Base-by-base conservation (phyloP, 2,888 invertebrate species). In the Lacanobia oleracea region DNA sequence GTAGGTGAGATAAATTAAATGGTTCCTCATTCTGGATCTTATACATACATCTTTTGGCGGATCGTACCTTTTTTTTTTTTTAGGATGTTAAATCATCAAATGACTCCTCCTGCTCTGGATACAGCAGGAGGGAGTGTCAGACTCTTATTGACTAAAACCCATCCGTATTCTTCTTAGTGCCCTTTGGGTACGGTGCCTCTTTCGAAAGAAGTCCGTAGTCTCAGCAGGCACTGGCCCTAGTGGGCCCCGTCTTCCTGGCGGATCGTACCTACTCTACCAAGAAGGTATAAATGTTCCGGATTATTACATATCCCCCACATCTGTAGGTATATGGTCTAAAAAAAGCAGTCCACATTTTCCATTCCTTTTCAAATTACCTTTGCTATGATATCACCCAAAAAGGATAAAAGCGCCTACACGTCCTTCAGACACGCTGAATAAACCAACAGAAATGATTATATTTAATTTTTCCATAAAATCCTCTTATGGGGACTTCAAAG, bases 401-500 rank as follows among this genome's bases (percentile, higher is more conserved):
- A 53, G 50, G 53, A 54, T 65, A 53, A 65, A 76, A 72, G 33
- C 50, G 40, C 57, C 56, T 54, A 21, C 67, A 57, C 45, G 40
- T 56, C 23, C 23, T 72, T 56, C 45, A 78, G 62, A 65, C 43
- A 43, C 50, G 27, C 40, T 79, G 59, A 72, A 60, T 74, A 67
- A 75, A 63, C 67, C 37, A 59, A 70, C 54, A 64, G 54, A 69
- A 40, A 75, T 67, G 43, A 61, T 62, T 65, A 65, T 63, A 68
- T 72, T 75, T 81, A 37, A 61, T 82, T 82, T 81, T 72, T 23
- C 43, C 69, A 72, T 77, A 54, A 78, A 79, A 79, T 82, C 81
- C 72, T 82, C 79, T 81, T 83, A 82, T 53, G 48, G 48, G 9
- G 18, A 69, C 70, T 72, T 83, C 77, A 85, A 81, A 83, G 57